Percentiles rank a stretch among this genome's conserved stretches.
phyloP scores from a whole-genome alignment of 1,140 invertebrate species.

The Drosophila fuyamai region DNA sequence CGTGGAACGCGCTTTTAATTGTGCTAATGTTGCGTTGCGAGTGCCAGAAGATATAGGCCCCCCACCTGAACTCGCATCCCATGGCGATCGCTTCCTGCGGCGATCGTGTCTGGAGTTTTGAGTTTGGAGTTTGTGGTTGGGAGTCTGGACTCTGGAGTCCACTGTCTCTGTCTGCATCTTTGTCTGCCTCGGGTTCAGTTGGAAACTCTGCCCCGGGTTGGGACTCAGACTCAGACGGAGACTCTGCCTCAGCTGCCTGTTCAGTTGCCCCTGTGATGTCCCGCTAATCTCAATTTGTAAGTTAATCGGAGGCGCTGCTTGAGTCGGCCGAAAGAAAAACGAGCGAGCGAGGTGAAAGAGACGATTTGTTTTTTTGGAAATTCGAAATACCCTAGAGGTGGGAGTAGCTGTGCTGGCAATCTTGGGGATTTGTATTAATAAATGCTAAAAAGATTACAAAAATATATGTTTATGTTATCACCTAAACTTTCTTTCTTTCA shows the following conservation, averaged over 20 bases:
- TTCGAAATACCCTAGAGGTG: conserved; percentile 12
- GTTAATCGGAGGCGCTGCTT: conserved; percentile 81
- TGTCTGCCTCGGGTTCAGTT: conserved; percentile 25
- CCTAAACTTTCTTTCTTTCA: too few species aligned
- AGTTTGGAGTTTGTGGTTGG: conserved; percentile 2
- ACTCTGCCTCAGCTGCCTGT: conserved; percentile 33
- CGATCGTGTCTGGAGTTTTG: conserved; percentile 44
- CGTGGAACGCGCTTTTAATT: conserved; percentile 82
- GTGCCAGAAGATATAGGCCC: conserved; percentile 41
- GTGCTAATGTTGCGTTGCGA: conserved; percentile 72
- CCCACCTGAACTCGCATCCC: conserved; percentile 42
- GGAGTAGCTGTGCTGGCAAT: background rate
- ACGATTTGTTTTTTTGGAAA: conserved; percentile 31
- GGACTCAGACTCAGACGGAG: background rate
- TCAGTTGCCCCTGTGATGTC: conserved; percentile 63
- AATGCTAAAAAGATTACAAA: too few species aligned
- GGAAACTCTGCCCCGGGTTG: conserved; percentile 23
- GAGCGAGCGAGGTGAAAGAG: conserved; percentile 10
- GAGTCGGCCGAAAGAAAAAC: conserved; percentile 51
- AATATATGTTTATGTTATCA: too few species aligned
- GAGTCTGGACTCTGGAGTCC: conserved; percentile 21
- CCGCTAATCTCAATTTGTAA: conserved; percentile 83
- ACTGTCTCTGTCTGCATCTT: conserved; percentile 23
- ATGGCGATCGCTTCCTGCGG: conserved; percentile 53
- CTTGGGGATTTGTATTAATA: background rate